phyloP scores from a whole-genome alignment of 2,888 invertebrate genomes.

The Nemotelus nigrinus region DNA sequence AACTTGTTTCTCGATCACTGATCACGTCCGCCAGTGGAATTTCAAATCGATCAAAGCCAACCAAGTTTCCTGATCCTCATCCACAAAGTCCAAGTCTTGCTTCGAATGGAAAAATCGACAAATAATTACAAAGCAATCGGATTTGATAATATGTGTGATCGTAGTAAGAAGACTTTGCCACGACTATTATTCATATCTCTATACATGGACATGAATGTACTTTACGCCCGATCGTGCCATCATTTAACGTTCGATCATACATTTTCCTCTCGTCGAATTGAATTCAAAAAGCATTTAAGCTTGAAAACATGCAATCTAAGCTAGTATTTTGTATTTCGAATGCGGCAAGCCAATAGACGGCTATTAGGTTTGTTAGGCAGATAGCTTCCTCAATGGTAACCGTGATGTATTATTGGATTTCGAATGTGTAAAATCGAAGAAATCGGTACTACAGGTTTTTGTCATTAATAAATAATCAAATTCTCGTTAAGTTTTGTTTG shows the following conservation, averaged over 20 bases:
- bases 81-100: not conserved
- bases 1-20: too few species aligned
- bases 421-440: slow-evolving; percentile 8
- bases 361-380: not conserved
- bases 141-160: slow-evolving; percentile 4
- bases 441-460: slow-evolving; percentile 23
- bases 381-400: not conserved
- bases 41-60: not conserved
- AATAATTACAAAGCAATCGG: slow-evolving; percentile 37
- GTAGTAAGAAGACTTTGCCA: too few species aligned
- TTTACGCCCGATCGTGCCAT: slow-evolving; percentile 7
- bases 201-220: not conserved
- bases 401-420: too few species aligned
- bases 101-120: slow-evolving; percentile 1
- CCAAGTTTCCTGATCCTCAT: not conserved
- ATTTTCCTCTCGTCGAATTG: slow-evolving; percentile 18
- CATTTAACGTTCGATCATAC: slow-evolving; percentile 38
- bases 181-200: too few species aligned
- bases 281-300: slow-evolving; percentile 22
- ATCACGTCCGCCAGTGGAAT: not conserved
- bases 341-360: not conserved
- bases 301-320: not conserved
- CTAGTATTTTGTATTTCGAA: not conserved
- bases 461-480: slow-evolving; percentile 57
- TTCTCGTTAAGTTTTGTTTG: slow-evolving; percentile 52